Base-by-base conservation (phyloP, 2,888 invertebrate species). In the Omphaloscelis lunosa region DNA sequence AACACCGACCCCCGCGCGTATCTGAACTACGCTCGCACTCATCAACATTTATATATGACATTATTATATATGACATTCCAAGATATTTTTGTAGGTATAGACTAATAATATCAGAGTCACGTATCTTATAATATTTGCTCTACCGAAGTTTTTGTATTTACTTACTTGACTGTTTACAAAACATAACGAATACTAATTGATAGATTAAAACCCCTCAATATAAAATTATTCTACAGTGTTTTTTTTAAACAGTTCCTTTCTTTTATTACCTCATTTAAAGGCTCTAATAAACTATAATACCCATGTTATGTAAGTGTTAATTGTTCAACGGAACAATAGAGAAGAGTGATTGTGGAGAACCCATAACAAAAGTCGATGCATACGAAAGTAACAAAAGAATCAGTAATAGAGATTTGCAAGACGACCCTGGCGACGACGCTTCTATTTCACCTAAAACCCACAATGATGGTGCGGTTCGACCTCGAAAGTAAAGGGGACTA, bases 401-500 rank as follows among this genome's bases (percentile, higher is more conserved):
- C 39, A 75, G 75, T 87, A 83, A 83, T 81, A 81, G 79, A 81
- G 86, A 77, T 87, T 85, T 65, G 74, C 48, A 71, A 80, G 79
- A 76, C 86, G 86, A 78, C 83, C 88, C 86, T 83, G 83, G 53
- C 72, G 82, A 72, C 72, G 79, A 66, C 51, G 73, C 70, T 79
- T 84, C 86, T 72, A 85, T 83, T 87, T 83, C 86, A 80, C 70
- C 72, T 72, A 86, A 84, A 85, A 86, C 85, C 72, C 53, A 83
- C 77, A 83, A 81, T 80, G 84, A 79, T 81, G 70, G 75, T 59
- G 84, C 78, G 81, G 77, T 79, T 82, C 81, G 87, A 83, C 91
- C 90, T 90, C 88, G 88, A 77, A 84, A 87, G 79, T 79, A 81
- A 80, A 86, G 63, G 51, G 84, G 61, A 77, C 88, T 91, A 91